These are phyloP conservation scores for Hypena proboscidalis DNA, from an alignment of 2,888 invertebrate genomes.

Conservation along the genomic window DNA sequence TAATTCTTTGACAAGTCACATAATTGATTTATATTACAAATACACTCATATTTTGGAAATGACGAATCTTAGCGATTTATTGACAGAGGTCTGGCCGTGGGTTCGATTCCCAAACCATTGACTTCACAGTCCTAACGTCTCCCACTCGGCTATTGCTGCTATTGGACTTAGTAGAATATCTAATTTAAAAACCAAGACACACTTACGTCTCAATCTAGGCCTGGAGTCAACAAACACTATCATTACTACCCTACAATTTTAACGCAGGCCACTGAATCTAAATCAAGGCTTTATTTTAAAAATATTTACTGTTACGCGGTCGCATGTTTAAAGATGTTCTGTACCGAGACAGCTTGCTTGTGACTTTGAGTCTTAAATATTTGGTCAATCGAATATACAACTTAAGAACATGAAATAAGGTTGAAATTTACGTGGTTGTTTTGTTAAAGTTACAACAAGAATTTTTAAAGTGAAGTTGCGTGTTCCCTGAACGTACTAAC, in stretches of 20 bases:
- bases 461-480: constrained; percentile 43
- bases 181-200: not conserved
- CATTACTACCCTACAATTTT: constrained; percentile 58
- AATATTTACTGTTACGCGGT: constrained; percentile 62
- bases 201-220: constrained; percentile 12
- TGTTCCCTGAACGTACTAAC: constrained; percentile 63
- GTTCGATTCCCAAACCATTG: too few species aligned
- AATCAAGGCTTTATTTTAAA: constrained; percentile 55
- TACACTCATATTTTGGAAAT: too few species aligned
- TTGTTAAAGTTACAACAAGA: constrained; percentile 41
- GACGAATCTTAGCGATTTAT: too few species aligned
- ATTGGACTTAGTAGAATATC: too few species aligned
- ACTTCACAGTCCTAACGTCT: too few species aligned
- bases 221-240: constrained; percentile 47
- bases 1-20: too few species aligned
- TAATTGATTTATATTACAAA: too few species aligned
- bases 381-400: too few species aligned
- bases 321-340: constrained; percentile 66
- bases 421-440: constrained; percentile 33
- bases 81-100: too few species aligned
- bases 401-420: too few species aligned
- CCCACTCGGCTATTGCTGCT: too few species aligned
- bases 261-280: constrained; percentile 56
- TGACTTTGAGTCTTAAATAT: constrained; percentile 29
- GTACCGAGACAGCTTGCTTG: constrained; percentile 60